Percentiles rank a stretch among this genome's conserved stretches.
phyloP scores from a whole-genome alignment of 2,797 vertebrate genomes.

The Chrysocyon brachyurus region DNA sequence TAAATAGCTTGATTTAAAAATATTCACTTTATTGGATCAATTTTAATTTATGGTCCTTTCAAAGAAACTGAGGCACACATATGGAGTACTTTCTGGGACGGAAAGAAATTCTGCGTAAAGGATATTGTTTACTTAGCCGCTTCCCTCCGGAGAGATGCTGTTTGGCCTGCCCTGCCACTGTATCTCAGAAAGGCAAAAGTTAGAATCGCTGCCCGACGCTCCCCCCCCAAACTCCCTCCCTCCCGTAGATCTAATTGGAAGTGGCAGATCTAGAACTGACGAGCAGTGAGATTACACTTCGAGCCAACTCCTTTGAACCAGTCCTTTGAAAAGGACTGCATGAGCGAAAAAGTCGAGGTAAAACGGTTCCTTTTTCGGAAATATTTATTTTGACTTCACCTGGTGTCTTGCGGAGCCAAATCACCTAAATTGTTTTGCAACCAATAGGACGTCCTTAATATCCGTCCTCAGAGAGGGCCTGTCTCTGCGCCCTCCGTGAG shows the following conservation, averaged over 20 bases:
- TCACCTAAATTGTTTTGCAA: slow-evolving; percentile 26
- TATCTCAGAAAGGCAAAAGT: slow-evolving; percentile 61
- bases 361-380: slow-evolving; percentile 48
- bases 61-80: slow-evolving; percentile 35
- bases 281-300: slow-evolving; percentile 60
- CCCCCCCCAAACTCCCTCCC: not conserved
- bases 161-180: not conserved
- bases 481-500: not conserved
- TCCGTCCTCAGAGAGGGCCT: not conserved
- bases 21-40: slow-evolving; percentile 34
- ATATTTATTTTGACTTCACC: slow-evolving; percentile 67
- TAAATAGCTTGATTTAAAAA: slow-evolving; percentile 53
- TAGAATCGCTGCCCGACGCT: not conserved
- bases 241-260: slow-evolving; percentile 56
- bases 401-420: slow-evolving; percentile 16
- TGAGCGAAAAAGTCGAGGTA: slow-evolving; percentile 69
- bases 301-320: slow-evolving; percentile 62
- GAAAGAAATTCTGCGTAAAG: slow-evolving; percentile 19
- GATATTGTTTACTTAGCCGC: not conserved
- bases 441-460: slow-evolving; percentile 35
- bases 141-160: not conserved
- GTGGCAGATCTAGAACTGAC: slow-evolving; percentile 72
- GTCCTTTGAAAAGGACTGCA: slow-evolving; percentile 57
- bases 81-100: not conserved
- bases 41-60: slow-evolving; percentile 30